Evolutionary conservation across 2,113 vertebrate species (phyloP), one percentile per base, ranked within the genome.

Genomic region (Nothoprocta perdicaria): DNA sequence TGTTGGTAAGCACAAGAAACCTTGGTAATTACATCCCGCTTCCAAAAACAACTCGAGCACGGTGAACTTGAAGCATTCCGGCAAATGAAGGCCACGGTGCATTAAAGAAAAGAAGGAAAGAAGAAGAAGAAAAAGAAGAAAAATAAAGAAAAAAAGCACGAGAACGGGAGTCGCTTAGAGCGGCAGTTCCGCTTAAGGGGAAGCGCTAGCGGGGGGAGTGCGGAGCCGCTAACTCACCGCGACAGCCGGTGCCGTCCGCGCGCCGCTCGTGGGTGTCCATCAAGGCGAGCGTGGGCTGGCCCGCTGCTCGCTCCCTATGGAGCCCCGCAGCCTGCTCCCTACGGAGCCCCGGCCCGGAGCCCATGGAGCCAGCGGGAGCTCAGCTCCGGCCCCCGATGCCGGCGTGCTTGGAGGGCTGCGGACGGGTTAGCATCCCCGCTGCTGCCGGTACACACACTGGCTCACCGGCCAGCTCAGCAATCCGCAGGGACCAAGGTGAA

Each of bases 1-100:
- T 96, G 97, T 97, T 97, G 97, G 98, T 98, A 98, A 98, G 98
- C 98, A 97, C 96, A 98, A 98, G 97, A 95, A 98, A 98, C 97
- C 97, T 97, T 98, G 96, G 97, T 98, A 98, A 98, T 98, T 97
- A 98, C 97, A 98, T 96, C 89, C 97, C 12, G 91, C 97, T 97
- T 97, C 96, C 97, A 95, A 96, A 38, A 98, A 98, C 82, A 94
- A 97, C 97, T 97, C 90, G 91, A 96, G 96, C 69, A 24, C 95
- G 14, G 91, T 97, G 98, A 98, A 98, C 98, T 98, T 82, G 77
- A 97, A 95, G 96, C 98, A 98, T 98, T 98, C 96, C 95, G 71
- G 97, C 97, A 98, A 98, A 98, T 98, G 98, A 97, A 98, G 98
- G 98, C 97, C 97, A 98, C 93, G 69, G 91, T 95, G 96, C 97